These are phyloP conservation scores for Hemiprocne comata DNA, from an alignment of 2,113 vertebrate genomes.

Conservation along the genomic window DNA sequence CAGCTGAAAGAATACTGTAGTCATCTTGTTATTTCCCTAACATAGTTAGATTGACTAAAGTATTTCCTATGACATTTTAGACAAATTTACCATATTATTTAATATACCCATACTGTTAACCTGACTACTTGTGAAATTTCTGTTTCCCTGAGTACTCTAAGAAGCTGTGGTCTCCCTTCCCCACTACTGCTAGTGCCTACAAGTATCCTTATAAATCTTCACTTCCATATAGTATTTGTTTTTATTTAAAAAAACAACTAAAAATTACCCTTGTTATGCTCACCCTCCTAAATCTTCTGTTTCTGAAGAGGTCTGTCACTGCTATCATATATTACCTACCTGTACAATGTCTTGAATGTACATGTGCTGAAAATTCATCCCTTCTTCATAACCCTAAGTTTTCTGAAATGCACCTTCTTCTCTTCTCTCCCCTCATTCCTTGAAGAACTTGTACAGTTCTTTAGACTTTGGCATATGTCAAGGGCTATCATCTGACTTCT, in stretches of 20 bases:
- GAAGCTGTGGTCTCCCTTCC: not conserved
- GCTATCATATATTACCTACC: not conserved
- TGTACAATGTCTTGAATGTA: not conserved
- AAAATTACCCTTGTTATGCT: not conserved
- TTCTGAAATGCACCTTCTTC: not conserved
- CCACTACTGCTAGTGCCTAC: not conserved
- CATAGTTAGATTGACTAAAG: not conserved
- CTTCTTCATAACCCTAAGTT: not conserved
- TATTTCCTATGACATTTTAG: not conserved
- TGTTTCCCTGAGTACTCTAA: not conserved
- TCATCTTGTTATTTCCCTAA: not conserved
- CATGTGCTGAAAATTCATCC: not conserved
- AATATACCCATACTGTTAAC: not conserved
- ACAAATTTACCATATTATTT: not conserved
- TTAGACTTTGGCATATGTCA: not conserved
- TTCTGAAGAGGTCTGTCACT: not conserved
- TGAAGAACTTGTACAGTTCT: not conserved
- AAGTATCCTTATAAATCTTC: not conserved
- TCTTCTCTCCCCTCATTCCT: not conserved
- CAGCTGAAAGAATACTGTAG: not conserved
- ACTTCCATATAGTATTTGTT: not conserved
- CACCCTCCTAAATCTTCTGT: not conserved
- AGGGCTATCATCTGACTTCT: not conserved
- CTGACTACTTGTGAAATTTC: not conserved
- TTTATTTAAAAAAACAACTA: not conserved